Evolutionary conservation across 2,888 invertebrate genomes (phyloP).

Genomic region (Trisateles emortualis): DNA sequence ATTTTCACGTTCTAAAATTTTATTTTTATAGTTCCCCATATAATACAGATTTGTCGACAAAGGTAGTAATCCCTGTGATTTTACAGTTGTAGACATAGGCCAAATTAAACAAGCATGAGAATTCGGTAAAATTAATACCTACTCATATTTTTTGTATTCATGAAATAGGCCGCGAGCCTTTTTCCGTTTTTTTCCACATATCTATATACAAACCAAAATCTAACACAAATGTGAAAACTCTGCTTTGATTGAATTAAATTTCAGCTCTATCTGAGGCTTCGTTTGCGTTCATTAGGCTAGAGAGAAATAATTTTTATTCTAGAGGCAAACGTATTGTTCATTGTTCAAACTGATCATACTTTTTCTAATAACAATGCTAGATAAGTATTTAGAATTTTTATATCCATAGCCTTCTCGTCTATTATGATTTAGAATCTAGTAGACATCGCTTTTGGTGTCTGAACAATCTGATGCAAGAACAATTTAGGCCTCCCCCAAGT

Average conservation of each 20-base stretch:
- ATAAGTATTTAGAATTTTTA: too few species aligned
- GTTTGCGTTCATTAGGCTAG: not conserved
- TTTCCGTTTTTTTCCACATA: not conserved
- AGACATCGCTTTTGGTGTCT: too few species aligned
- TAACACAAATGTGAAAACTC: not conserved
- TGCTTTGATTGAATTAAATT: not conserved
- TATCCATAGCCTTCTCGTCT: too few species aligned
- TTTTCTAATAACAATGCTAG: not conserved
- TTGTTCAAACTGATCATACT: not conserved
- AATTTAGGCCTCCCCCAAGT: too few species aligned
- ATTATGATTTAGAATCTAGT: too few species aligned
- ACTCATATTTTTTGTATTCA: not conserved
- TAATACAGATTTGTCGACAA: not conserved
- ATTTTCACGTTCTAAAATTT: conserved; percentile 1
- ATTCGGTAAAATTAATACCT: not conserved
- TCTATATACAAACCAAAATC: not conserved
- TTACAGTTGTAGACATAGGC: not conserved
- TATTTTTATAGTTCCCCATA: not conserved
- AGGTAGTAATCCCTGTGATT: not conserved
- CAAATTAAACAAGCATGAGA: not conserved
- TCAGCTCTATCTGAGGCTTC: not conserved
- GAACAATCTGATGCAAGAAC: too few species aligned
- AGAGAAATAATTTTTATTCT: not conserved
- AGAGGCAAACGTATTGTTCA: not conserved
- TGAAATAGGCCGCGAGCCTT: not conserved